A percentile compares a stretch with the other conserved stretches of the same genome.
These are phyloP conservation scores for Rhagium mordax DNA, from an alignment of 2,888 invertebrate species.

Conservation along the genomic window DNA sequence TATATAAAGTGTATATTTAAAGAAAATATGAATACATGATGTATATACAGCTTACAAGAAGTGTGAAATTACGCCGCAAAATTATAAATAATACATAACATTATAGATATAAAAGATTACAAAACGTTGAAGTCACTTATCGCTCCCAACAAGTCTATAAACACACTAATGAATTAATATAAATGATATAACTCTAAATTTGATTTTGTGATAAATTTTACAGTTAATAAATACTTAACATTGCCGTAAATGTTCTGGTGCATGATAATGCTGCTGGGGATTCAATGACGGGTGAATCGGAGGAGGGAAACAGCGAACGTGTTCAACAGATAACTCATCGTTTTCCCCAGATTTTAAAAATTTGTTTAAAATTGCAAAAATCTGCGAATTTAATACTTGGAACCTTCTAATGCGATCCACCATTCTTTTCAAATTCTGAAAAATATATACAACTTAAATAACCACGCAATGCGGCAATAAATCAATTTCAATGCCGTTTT, in stretches of 20 bases:
- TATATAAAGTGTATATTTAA: conserved; percentile 27
- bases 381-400: conserved; percentile 98
- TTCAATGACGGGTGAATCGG: conserved; percentile 86
- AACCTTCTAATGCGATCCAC: conserved; percentile 97
- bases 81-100: conserved; percentile 33
- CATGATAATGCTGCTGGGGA: conserved; percentile 73
- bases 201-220: conserved; percentile 6
- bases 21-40: conserved; percentile 23
- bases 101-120: conserved; percentile 45
- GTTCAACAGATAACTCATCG: conserved; percentile 91
- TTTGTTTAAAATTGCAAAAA: conserved; percentile 95
- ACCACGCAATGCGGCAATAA: no score
- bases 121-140: conserved; percentile 47
- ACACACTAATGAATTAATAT: conserved; percentile 38
- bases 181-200: conserved; percentile 19
- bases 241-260: conserved; percentile 74
- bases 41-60: conserved; percentile 12
- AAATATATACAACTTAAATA: no score
- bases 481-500: no score
- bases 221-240: conserved; percentile 45
- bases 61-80: conserved; percentile 22
- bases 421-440: conserved; percentile 94
- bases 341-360: conserved; percentile 90
- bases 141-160: conserved; percentile 47
- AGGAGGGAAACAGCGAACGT: conserved; percentile 97